Percentiles rank a stretch among this genome's conserved stretches.
These are phyloP conservation scores for Probaryconus sp. DNA, from an alignment of 1,140 invertebrate genomes.

Conservation along the genomic window DNA sequence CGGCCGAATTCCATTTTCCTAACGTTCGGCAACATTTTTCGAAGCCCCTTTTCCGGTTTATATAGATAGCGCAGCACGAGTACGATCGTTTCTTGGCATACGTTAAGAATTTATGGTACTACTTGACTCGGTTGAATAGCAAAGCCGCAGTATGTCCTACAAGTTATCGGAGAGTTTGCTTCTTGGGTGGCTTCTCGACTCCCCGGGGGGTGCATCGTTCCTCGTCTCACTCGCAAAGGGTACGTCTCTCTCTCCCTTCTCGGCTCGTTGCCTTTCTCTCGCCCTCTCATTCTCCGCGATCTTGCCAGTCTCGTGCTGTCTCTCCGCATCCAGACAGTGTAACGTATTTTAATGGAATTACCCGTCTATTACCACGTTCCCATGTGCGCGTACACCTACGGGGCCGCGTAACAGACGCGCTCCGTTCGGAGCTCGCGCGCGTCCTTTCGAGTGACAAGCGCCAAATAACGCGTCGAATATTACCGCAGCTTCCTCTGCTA, in stretches of 20 bases:
- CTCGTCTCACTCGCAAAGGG: slow-evolving; percentile 51
- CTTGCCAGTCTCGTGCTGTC: slow-evolving; percentile 46
- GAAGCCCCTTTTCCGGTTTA: slow-evolving; percentile 40
- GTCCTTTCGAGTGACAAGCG: slow-evolving; percentile 28
- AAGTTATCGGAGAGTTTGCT: slow-evolving; percentile 73
- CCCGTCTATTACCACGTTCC: slow-evolving; percentile 66
- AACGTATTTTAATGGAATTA: slow-evolving; percentile 73
- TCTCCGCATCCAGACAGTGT: slow-evolving; percentile 57
- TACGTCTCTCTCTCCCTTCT: slow-evolving; percentile 19
- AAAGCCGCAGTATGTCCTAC: slow-evolving; percentile 70
- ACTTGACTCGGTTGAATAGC: slow-evolving; percentile 69
- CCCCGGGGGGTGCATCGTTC: slow-evolving; percentile 71
- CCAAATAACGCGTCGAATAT: slow-evolving; percentile 27
- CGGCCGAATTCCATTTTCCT: slow-evolving; percentile 17
- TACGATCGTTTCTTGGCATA: slow-evolving; percentile 61
- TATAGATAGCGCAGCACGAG: slow-evolving; percentile 52
- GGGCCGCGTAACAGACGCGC: slow-evolving; percentile 34
- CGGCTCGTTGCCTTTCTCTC: slow-evolving; percentile 54
- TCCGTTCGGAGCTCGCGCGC: slow-evolving; percentile 3
- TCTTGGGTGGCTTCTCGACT: slow-evolving; percentile 75
- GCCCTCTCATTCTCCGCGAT: slow-evolving; percentile 44
- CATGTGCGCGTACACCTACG: slow-evolving; percentile 56
- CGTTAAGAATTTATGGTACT: slow-evolving; percentile 69
- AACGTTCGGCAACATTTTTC: slow-evolving; percentile 24
- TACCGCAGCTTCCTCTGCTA: background rate